Evolutionary conservation across 1,140 invertebrate genomes (phyloP).

Genomic region (Lycorma delicatula): DNA sequence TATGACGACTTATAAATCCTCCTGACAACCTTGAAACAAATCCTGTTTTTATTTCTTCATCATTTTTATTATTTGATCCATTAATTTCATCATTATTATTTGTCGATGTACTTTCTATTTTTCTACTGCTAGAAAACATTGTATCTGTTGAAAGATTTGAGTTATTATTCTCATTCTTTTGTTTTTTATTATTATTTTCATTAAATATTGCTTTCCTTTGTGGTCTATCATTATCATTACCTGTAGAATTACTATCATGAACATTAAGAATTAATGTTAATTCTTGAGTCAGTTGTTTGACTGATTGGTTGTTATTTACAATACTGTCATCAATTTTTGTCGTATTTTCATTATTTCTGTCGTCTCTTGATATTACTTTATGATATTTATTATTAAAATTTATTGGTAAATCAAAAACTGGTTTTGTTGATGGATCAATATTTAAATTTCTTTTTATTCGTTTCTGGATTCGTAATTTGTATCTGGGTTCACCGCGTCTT

Average conservation of each 20-base stretch:
- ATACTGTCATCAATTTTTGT: background rate
- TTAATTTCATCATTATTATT: too few species aligned
- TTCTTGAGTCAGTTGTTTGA: too few species aligned
- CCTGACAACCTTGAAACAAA: background rate
- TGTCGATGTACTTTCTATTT: background rate
- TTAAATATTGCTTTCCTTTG: too few species aligned
- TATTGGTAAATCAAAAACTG: background rate
- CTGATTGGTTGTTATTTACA: background rate
- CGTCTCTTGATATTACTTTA: constrained; percentile 2
- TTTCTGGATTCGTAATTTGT: background rate
- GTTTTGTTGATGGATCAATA: background rate
- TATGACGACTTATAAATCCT: constrained; percentile 12
- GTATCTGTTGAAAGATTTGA: background rate
- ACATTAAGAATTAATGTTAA: too few species aligned
- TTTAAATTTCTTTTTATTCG: background rate
- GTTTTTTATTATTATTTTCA: too few species aligned
- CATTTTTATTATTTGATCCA: background rate
- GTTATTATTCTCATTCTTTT: too few species aligned
- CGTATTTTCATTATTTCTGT: constrained; percentile 7
- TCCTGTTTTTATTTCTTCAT: background rate
- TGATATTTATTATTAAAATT: background rate
- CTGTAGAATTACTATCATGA: too few species aligned
- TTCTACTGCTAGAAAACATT: background rate
- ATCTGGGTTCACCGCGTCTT: constrained; percentile 12
- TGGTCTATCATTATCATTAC: too few species aligned